Percentiles rank a stretch among this genome's conserved stretches.
These are phyloP conservation scores for Rhynchomys soricoides DNA, from an alignment of 2,113 vertebrate species.

Conservation along the genomic window DNA sequence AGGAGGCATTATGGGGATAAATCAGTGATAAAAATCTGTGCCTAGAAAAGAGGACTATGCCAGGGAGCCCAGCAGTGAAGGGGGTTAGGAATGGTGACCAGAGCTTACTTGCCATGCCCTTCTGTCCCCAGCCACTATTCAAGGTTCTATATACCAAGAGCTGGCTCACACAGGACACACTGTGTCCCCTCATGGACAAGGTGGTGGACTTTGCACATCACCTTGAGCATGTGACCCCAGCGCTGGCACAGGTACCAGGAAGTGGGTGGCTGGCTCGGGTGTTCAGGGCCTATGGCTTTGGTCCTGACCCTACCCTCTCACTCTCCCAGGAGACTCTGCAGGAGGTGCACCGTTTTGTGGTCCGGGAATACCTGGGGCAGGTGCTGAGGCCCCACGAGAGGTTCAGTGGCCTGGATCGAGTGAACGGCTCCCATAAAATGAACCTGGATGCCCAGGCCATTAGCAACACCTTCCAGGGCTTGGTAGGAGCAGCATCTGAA, in stretches of 20 bases:
- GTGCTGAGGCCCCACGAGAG: slow-evolving; percentile 75
- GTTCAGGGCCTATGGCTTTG: not conserved
- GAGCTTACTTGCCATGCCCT: not conserved
- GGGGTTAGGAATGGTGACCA: rapidly evolving
- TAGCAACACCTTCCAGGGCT: slow-evolving; percentile 58
- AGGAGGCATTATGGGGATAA: too few relatives aligned
- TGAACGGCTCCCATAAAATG: slow-evolving; percentile 82
- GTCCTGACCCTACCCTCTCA: too few relatives aligned
- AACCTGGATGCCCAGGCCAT: slow-evolving; percentile 79
- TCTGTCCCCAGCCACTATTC: slow-evolving; percentile 80
- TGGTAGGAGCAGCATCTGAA: slow-evolving; percentile 74
- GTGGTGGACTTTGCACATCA: slow-evolving; percentile 46
- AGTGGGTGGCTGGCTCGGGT: rapidly evolving
- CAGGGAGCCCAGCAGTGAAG: not conserved
- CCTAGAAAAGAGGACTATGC: not conserved
- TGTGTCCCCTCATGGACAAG: slow-evolving; percentile 58
- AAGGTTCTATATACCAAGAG: slow-evolving; percentile 81
- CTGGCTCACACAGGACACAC: slow-evolving; percentile 81
- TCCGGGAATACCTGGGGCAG: slow-evolving; percentile 81
- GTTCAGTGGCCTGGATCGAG: slow-evolving; percentile 61
- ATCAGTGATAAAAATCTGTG: not conserved
- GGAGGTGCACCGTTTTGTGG: slow-evolving; percentile 79
- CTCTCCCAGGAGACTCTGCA: slow-evolving; percentile 78
- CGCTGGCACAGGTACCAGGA: slow-evolving; percentile 78
- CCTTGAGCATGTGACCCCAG: slow-evolving; percentile 75